Base-by-base conservation (phyloP, 2,888 invertebrate genomes). In the Opisthograptis luteolata region DNA sequence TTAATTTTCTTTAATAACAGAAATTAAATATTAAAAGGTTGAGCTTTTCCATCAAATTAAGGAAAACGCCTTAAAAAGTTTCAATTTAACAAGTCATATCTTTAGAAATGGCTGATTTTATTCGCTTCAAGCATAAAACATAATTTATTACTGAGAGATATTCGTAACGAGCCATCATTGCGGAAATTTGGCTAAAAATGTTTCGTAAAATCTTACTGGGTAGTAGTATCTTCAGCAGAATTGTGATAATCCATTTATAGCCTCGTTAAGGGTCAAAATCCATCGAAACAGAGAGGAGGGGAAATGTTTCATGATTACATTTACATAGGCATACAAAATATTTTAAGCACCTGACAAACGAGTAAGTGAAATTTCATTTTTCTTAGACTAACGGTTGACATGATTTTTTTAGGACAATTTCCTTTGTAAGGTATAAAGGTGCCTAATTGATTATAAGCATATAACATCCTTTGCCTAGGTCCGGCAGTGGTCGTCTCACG, bases 241-340 rank as follows among this genome's bases (percentile, higher is more conserved):
- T 65, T 55, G 49, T 60, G 61, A 59, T 62, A 56, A 64, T 61
- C 53, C 54, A 51, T 49, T 62, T 56, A 36, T 55, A 45, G 47
- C 60, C 55, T 64, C 58, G 53, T 61, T 58, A 43, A 41, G 45
- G 52, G 53, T 37, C 34, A 25, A 8, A 8, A 27, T 25, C 17
- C 13, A 34, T 19, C 15, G 12, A 30, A 30, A 4, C 30, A 9
- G 13, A 7, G 15, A 10, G 8, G 13, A 5, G 6, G 2, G 2
- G 9, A 41, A 10, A 1, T n/a, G 24, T n/a, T n/a, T n/a, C n/a
- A n/a, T n/a, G n/a, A n/a, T n/a, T n/a, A n/a, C n/a, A n/a, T n/a
- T n/a, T n/a, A n/a, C n/a, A n/a, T n/a, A n/a, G n/a, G n/a, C n/a
- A n/a, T n/a, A n/a, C n/a, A n/a, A n/a, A n/a, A n/a, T n/a, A n/a